phyloP scores from a whole-genome alignment of 2,797 vertebrate genomes.

The Gouania willdenowi region DNA sequence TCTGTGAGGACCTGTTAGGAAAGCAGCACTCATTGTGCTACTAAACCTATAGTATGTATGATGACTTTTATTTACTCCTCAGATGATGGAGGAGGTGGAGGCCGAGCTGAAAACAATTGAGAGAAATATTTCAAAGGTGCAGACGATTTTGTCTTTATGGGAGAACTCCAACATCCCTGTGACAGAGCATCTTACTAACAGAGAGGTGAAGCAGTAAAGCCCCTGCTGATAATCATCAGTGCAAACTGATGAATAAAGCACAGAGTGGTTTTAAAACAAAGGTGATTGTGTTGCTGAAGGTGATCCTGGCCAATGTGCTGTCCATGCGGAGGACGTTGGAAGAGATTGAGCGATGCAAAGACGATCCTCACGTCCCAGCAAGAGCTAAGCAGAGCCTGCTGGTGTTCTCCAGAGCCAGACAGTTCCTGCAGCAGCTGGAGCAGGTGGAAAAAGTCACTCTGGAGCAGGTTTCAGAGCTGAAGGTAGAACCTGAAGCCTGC shows the following conservation, averaged over 20 bases:
- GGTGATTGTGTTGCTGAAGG: too few species aligned
- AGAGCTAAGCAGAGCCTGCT: conserved; percentile 68
- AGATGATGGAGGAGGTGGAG: conserved; percentile 87
- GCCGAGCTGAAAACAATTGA: conserved; percentile 84
- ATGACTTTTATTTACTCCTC: conserved; percentile 1
- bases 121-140: conserved; percentile 83
- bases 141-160: conserved; percentile 80
- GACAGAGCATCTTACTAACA: conserved; percentile 81
- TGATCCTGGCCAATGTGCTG: conserved; percentile 82
- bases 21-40: too few species aligned
- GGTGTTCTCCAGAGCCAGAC: conserved; percentile 77
- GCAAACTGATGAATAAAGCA: too few species aligned
- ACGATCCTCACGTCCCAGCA: conserved; percentile 68
- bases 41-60: not conserved
- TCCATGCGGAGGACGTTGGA: conserved; percentile 81
- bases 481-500: conserved; percentile 67
- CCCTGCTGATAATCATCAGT: not conserved
- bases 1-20: conserved; percentile 12
- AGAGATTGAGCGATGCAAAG: conserved; percentile 77
- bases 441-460: conserved; percentile 79
- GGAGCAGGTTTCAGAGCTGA: conserved; percentile 74
- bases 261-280: too few species aligned
- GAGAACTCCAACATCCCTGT: conserved; percentile 76
- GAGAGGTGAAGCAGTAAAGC: conserved; percentile 71
- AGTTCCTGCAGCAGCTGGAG: conserved; percentile 75